phyloP scores from a whole-genome alignment of 2,797 vertebrate species.

The Platyrinchus mystaceus region DNA sequence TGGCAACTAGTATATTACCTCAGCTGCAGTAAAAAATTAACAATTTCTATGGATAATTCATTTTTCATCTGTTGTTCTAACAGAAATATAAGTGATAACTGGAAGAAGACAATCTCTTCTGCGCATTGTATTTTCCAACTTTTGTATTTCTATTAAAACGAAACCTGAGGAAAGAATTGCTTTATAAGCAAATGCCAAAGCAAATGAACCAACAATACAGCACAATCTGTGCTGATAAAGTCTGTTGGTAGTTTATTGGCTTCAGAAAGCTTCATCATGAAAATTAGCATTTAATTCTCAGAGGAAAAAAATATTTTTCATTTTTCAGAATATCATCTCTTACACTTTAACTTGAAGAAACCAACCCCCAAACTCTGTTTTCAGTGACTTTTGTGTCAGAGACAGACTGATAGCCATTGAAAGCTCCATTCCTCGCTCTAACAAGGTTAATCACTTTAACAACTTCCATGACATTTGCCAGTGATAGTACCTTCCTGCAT shows the following conservation, averaged over 20 bases:
- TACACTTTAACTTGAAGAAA: background rate
- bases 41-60: background rate
- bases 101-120: background rate
- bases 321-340: background rate
- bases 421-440: constrained; percentile 3
- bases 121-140: background rate
- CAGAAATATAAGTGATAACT: background rate
- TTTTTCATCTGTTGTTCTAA: background rate
- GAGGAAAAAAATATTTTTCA: background rate
- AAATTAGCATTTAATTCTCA: constrained; percentile 38
- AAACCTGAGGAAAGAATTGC: background rate
- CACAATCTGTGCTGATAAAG: background rate
- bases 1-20: background rate
- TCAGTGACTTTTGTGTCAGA: constrained; percentile 49
- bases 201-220: background rate
- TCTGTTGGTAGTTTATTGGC: background rate
- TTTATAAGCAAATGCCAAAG: constrained; percentile 18
- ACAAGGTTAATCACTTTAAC: constrained; percentile 67
- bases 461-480: constrained; percentile 54
- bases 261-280: background rate
- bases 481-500: background rate
- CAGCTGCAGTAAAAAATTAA: background rate
- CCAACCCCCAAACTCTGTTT: background rate
- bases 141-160: background rate
- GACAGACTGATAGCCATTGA: background rate